phyloP scores from a whole-genome alignment of 2,888 invertebrate species.

The Tipula vernalis region DNA sequence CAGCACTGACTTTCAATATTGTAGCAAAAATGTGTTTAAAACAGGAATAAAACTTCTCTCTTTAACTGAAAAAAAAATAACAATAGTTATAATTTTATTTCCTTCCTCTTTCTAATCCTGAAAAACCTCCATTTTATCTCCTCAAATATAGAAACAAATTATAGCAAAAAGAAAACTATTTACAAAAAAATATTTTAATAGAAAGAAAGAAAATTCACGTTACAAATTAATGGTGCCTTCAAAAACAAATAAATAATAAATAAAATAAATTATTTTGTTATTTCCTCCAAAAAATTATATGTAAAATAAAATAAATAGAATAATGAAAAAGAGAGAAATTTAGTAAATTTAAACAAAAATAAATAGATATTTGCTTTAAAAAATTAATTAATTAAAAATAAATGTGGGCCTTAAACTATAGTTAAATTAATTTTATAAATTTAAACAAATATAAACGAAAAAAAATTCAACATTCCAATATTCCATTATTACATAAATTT shows the following conservation, averaged over 20 bases:
- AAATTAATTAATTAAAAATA: neutral
- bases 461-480: neutral
- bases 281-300: neutral
- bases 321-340: neutral
- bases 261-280: neutral
- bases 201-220: neutral
- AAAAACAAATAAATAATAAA: neutral
- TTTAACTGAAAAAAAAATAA: neutral
- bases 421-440: neutral
- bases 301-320: neutral
- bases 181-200: neutral
- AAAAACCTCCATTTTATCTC: neutral
- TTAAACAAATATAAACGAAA: neutral
- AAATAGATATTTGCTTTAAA: neutral
- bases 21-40: neutral
- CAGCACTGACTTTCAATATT: neutral
- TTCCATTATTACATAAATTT: neutral
- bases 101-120: neutral
- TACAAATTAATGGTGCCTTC: conserved; percentile 8
- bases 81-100: neutral
- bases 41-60: neutral
- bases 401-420: neutral
- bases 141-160: neutral
- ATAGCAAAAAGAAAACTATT: neutral
- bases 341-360: neutral